phyloP scores from a whole-genome alignment of 2,113 vertebrate species.

The Corythoichthys intestinalis region DNA sequence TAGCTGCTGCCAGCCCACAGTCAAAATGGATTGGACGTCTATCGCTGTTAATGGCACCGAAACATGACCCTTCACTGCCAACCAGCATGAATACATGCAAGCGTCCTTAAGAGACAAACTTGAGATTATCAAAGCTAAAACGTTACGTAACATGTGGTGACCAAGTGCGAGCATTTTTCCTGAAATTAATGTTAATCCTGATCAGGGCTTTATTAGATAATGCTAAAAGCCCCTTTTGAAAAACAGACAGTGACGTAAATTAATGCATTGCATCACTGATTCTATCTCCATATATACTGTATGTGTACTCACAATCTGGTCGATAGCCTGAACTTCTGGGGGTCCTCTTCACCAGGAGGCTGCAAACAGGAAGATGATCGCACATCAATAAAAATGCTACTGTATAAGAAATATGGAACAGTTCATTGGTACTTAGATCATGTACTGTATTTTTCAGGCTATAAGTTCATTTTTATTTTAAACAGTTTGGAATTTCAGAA shows the following conservation, averaged over 20 bases:
- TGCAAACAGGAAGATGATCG: slow-evolving; percentile 42
- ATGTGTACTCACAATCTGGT: slow-evolving; percentile 75
- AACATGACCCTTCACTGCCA: slow-evolving; percentile 12
- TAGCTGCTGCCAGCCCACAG: background rate
- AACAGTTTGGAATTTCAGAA: too few species aligned
- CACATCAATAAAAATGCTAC: background rate
- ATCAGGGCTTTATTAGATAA: slow-evolving; percentile 20
- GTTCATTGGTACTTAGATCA: too few species aligned
- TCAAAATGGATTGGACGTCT: too few species aligned
- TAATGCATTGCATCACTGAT: background rate
- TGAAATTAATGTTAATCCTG: slow-evolving; percentile 38
- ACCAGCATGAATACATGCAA: slow-evolving; percentile 14
- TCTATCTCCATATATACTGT: too few species aligned
- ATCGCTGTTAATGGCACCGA: too few species aligned
- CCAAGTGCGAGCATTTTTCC: slow-evolving; percentile 31
- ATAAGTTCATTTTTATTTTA: too few species aligned
- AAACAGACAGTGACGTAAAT: background rate
- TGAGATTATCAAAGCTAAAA: slow-evolving; percentile 69
- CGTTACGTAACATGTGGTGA: slow-evolving; percentile 58
- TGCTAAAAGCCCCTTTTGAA: background rate
- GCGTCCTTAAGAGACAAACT: slow-evolving; percentile 45
- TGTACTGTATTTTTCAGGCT: too few species aligned
- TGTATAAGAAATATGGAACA: background rate
- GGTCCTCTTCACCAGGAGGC: slow-evolving; percentile 79
- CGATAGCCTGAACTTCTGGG: slow-evolving; percentile 76